These are phyloP conservation scores for Malacoraja senta DNA, from an alignment of 2,797 vertebrate genomes.

Conservation along the genomic window DNA sequence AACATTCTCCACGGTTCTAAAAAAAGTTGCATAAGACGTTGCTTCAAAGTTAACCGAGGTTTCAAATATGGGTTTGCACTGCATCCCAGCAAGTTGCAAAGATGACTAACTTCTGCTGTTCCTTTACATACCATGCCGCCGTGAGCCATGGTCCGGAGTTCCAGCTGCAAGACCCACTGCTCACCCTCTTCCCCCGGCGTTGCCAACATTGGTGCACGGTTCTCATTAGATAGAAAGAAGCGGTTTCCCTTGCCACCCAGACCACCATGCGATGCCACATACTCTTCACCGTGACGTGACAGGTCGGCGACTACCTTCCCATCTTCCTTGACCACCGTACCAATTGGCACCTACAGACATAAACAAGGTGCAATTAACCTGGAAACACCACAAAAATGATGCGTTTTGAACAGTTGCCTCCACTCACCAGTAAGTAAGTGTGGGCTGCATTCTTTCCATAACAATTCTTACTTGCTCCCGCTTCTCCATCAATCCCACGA, in stretches of 20 bases:
- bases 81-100: not conserved
- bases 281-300: constrained; percentile 66
- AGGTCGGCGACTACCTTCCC: constrained; percentile 67
- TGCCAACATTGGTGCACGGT: constrained; percentile 67
- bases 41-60: not conserved
- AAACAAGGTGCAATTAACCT: not conserved
- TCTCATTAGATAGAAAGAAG: constrained; percentile 87
- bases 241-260: constrained; percentile 85
- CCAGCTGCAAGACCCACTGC: constrained; percentile 71
- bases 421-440: constrained; percentile 67
- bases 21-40: not conserved
- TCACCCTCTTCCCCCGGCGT: constrained; percentile 74
- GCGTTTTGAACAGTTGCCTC: not conserved
- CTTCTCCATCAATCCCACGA: constrained; percentile 63
- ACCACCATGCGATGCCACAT: constrained; percentile 76
- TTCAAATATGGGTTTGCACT: not conserved
- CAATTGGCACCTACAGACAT: constrained; percentile 74
- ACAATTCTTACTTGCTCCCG: constrained; percentile 78
- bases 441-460: constrained; percentile 65
- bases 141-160: constrained; percentile 86
- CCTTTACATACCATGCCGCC: constrained; percentile 75
- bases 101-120: not conserved
- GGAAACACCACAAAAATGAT: not conserved
- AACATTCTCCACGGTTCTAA: not conserved
- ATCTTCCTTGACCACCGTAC: constrained; percentile 80